Base-by-base conservation (phyloP, 2,888 invertebrate genomes). In the Plebejus argus region DNA sequence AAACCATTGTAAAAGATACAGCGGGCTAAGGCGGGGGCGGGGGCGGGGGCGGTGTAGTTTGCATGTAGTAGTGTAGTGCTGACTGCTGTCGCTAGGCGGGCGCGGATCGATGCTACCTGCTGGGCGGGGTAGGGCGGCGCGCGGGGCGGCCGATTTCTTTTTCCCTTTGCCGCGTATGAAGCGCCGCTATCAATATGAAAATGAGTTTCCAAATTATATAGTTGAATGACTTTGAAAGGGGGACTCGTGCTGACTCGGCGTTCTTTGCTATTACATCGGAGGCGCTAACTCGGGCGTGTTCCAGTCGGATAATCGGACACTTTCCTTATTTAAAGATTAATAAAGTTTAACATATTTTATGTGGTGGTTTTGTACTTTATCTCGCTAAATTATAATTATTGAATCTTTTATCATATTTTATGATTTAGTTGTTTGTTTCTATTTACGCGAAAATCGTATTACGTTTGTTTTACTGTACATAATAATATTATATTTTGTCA, bases 51-150 rank as follows among this genome's bases (percentile, higher is more conserved):
- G 18, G 23, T 3, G 71, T n/a, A 33, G 58, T 70, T 33, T 75
- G 72, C 74, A 28, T 72, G 53, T 70, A 53, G 53, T 70, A 18
- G 53, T 53, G 53, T 53, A 75, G 28, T 79, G 79, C 83, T 83
- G 84, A 84, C 82, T 79, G 79, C 83, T 83, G 84, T 85, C 82
- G 85, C 83, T 78, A 81, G 84, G 85, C 84, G 83, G 81, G 78
- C 78, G 58, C 78, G 82, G 85, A 84, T 85, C 86, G 83, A 85
- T 85, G 82, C 79, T 81, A 82, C 83, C 84, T 82, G 81, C 33
- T 58, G 77, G 77, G 23, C n/a, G 33, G 53, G 15, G 18, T 18
- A 53, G 53, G 78, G 76, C 58, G 66, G 49, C 78, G 77, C 33
- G 35, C 56, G 53, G 72, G 70, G 80, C 70, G 77, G 76, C 76